Evolutionary conservation across 2,113 vertebrate species (phyloP), one percentile per base, ranked within the genome.

Genomic region (Galbula dea): DNA sequence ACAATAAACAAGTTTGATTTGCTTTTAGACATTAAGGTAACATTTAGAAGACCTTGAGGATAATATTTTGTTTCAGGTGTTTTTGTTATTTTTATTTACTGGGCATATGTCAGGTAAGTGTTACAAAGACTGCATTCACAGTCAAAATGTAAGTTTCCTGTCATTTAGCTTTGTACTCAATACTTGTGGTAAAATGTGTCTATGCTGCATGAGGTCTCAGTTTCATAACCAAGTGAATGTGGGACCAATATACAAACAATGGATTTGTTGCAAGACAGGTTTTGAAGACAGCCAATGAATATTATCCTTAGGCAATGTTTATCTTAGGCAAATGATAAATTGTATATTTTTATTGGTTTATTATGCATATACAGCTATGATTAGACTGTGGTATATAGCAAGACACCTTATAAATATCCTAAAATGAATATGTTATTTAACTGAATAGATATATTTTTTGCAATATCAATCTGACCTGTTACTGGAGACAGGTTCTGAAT

Each of bases 401-500:
- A 75, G 51, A 61, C 48, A 39, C 83, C 57, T 23, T 86, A 94
- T 82, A 86, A 90, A 78, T 73, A 93, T 76, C 37, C 41, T 89
- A 54, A 89, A 90, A 85, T 75, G 27, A 75, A 92, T 90, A 77
- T 86, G 83, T 29, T 92, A 81, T 96, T 94, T 86, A 90, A 90
- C 93, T 81, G 32, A 90, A 72, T 76, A 92, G 75, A 71, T 73
- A 63, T 10, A 29, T 12, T 88, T 88, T 90, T 93, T 89, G 37
- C 61, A 86, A 36, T 59, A 88, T 16, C 29, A 58, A 52, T 22
- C 37, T 82, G 71, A 57, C 37, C 19, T 73, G 27, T 52, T 78
- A 81, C 66, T 45, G 24, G 52, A 73, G 22, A 52, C 2, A 69
- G 23, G 72, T 96, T 86, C 84, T 63, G 54, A 84, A 61, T 72